Evolutionary conservation across 2,113 vertebrate species (phyloP), one percentile per base, ranked within the genome.

Genomic region (Onychostoma macrolepis): DNA sequence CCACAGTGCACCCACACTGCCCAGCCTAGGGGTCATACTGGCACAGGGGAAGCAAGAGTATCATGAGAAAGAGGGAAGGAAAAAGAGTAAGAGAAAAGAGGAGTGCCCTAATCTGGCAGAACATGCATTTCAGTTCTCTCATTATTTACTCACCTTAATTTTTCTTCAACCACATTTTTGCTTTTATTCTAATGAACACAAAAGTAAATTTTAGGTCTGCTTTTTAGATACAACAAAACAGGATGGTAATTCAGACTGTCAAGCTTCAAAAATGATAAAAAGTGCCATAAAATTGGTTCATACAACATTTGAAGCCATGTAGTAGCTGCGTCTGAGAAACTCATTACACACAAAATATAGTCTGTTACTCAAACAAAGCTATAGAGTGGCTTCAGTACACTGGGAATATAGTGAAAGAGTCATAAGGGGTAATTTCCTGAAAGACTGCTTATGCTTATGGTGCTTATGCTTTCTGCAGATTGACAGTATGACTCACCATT

Each of bases 21-120:
- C 82, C 67, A 58, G 33, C 8, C 30, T 33, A 84, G 69, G 48
- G 67, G 69, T 84, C 82, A 84, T 19, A 72, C 30, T 41, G 53
- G 75, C 75, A 48, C 13, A n/a, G 43, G 43, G 43, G 43, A 48
- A 50, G 41, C 26, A 26, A 72, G 56, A 58, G 36, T 48, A 78
- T 53, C 75, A 77, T 50, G 45, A 71, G 28, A 36, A 69, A 65
- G 36, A 50, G 17, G 17, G 48, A 75, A 2, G 3, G 74, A 45
- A 26, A 50, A 30, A 45, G 19, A 48, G 13, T 15, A 26, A 26
- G 5, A 74, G 71, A 13, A 24, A 45, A 17, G 43, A 19, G 43
- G 13, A 33, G 4, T 75, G 11, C 26, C 38, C 24, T 26, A 8
- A 8, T 75, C 72, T 26, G 24, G 72, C 24, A 17, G 72, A 45